Percentiles rank a stretch among this genome's conserved stretches.
phyloP scores from a whole-genome alignment of 2,113 vertebrate species.

The Phrynocephalus versicolor region DNA sequence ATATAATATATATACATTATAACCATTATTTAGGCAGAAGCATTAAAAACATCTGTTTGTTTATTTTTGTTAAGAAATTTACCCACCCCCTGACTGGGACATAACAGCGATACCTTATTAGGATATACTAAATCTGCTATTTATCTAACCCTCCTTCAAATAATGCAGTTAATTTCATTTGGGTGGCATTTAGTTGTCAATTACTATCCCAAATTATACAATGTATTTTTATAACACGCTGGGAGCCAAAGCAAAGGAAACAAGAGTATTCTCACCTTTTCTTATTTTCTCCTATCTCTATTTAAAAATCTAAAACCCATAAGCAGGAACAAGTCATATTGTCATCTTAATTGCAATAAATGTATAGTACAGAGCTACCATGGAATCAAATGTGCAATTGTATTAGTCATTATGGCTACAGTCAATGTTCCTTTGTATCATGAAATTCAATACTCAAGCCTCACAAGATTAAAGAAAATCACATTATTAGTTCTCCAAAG shows the following conservation, averaged over 20 bases:
- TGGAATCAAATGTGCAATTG: background rate
- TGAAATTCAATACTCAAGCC: background rate
- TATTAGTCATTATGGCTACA: background rate
- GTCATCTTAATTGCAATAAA: background rate
- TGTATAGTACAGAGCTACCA: background rate
- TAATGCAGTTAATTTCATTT: background rate
- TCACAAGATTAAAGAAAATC: background rate
- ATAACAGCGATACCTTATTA: background rate
- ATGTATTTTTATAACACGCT: background rate
- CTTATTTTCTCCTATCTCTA: background rate
- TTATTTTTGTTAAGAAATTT: background rate
- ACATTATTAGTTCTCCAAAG: background rate
- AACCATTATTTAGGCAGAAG: background rate
- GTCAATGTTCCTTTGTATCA: background rate
- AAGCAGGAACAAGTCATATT: background rate
- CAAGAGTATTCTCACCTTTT: background rate
- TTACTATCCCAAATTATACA: background rate
- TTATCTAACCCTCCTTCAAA: background rate
- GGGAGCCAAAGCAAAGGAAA: background rate
- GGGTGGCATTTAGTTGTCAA: background rate
- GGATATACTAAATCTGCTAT: background rate
- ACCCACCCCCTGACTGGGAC: background rate
- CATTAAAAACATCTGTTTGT: background rate
- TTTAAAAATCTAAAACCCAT: background rate
- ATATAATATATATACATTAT: too few species aligned